Conservation (phyloP, 2,113 vertebrate species). For the Hemiprocne comata region DNA sequence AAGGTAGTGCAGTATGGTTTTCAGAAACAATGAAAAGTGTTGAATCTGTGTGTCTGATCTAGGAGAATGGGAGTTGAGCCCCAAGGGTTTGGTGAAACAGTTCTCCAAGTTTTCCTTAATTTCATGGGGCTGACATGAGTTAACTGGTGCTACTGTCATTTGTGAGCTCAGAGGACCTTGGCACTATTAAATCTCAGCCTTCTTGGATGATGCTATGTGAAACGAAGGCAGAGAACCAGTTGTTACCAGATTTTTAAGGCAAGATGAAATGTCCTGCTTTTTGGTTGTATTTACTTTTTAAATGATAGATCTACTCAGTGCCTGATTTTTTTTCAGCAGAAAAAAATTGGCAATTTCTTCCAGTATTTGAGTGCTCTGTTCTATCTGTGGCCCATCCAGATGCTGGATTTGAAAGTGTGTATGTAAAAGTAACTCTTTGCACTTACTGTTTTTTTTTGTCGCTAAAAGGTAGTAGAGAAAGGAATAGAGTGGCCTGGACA, state of each 20-base stretch:
- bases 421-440: not conserved
- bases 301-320: not conserved
- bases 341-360: not conserved
- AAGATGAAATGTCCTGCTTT: not conserved
- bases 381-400: not conserved
- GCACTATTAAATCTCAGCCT: not conserved
- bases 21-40: not conserved
- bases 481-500: not conserved
- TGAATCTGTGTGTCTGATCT: not conserved
- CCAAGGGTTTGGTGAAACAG: not conserved
- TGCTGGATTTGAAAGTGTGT: not conserved
- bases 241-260: not conserved
- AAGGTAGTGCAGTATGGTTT: not conserved
- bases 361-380: not conserved
- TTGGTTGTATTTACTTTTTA: not conserved
- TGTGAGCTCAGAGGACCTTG: not conserved
- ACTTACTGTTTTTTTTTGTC: not conserved
- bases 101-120: not conserved
- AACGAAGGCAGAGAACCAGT: not conserved
- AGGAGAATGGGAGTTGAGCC: not conserved
- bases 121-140: rapidly evolving
- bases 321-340: rapidly evolving
- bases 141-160: not conserved
- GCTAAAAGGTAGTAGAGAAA: not conserved
- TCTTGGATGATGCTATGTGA: not conserved